Evolutionary conservation across 2,797 vertebrate genomes (phyloP).

Genomic region (Crax fasciolata): DNA sequence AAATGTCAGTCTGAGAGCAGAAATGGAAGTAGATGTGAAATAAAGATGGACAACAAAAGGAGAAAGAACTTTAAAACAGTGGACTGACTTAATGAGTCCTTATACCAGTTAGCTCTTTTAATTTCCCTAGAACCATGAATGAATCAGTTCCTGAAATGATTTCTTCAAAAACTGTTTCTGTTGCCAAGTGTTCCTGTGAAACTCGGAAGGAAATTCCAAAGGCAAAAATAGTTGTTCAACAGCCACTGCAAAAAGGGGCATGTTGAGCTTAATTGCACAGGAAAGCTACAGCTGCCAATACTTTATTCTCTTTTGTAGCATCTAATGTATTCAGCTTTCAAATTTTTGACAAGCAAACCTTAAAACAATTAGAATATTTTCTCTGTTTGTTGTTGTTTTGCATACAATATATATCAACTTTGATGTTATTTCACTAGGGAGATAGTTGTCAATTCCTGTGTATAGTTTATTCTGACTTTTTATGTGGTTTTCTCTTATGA

Average conservation of each 20-base stretch:
- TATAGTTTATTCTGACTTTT: constrained; percentile 33
- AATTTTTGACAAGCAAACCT: constrained; percentile 66
- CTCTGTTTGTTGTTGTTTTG: constrained; percentile 66
- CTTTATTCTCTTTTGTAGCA: constrained; percentile 37
- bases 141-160: constrained; percentile 63
- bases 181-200: constrained; percentile 52
- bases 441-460: constrained; percentile 45
- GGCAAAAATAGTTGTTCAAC: constrained; percentile 11
- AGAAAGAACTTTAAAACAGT: background rate
- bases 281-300: constrained; percentile 63
- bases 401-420: constrained; percentile 59
- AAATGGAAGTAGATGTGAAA: constrained; percentile 12
- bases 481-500: constrained; percentile 66
- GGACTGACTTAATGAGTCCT: background rate
- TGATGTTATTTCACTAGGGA: constrained; percentile 70
- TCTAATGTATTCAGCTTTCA: constrained; percentile 54
- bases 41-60: constrained; percentile 26
- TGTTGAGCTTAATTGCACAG: constrained; percentile 20
- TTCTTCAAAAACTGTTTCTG: constrained; percentile 30
- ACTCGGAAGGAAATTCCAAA: constrained; percentile 50
- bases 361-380: constrained; percentile 71
- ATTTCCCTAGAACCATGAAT: constrained; percentile 34
- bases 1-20: background rate
- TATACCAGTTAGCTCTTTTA: background rate
- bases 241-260: constrained; percentile 30